Conservation (phyloP, 1,140 invertebrate genomes). For the Eulimnadia texana region DNA sequence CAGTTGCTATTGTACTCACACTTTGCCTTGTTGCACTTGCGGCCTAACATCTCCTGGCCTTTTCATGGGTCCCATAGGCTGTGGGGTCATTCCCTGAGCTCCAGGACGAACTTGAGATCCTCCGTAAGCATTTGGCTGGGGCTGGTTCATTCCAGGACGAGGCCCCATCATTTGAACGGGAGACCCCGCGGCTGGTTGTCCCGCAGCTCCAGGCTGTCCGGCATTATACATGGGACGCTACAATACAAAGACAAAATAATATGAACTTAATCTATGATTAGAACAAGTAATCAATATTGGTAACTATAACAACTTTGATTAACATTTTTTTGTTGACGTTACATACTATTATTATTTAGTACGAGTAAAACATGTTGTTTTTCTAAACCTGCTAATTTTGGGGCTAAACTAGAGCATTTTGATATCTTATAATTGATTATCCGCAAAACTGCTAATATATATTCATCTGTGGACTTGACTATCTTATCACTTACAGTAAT, state of each 20-base stretch:
- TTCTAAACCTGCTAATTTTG: too few relatives aligned
- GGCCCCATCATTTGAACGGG: neutral
- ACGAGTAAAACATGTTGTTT: too few relatives aligned
- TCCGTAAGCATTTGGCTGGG: neutral
- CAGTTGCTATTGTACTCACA: slow-evolving; percentile 36
- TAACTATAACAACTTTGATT: too few relatives aligned
- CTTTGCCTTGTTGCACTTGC: slow-evolving; percentile 41
- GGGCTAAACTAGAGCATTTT: too few relatives aligned
- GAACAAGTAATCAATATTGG: too few relatives aligned
- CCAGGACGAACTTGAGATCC: slow-evolving; percentile 1
- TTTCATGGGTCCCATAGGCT: slow-evolving; percentile 40
- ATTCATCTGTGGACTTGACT: too few relatives aligned
- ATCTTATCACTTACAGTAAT: too few relatives aligned
- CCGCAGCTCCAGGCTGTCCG: neutral
- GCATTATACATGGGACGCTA: neutral
- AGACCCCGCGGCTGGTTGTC: neutral
- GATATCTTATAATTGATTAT: too few relatives aligned
- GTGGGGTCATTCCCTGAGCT: slow-evolving; percentile 5
- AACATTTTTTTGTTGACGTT: too few relatives aligned
- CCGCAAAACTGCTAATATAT: too few relatives aligned
- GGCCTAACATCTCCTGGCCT: slow-evolving; percentile 42
- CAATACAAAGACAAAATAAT: neutral
- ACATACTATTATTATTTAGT: too few relatives aligned
- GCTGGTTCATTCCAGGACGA: neutral
- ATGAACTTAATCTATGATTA: too few relatives aligned